Evolutionary conservation across 1,140 invertebrate species (phyloP), one percentile per base, ranked within the genome.

Genomic region (Dendroctonus ponderosae): DNA sequence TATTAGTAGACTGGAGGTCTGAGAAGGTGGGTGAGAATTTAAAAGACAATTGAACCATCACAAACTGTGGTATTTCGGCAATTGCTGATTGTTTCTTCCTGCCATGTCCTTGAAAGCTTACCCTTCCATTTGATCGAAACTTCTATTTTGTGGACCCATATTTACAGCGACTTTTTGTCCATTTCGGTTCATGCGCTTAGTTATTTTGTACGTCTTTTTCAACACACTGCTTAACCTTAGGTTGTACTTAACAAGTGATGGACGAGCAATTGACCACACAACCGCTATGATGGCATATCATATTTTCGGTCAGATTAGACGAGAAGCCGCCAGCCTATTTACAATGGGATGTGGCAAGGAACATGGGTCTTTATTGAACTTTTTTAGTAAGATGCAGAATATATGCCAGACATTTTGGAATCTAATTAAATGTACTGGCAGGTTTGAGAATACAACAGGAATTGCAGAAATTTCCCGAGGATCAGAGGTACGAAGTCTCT

Each of bases 181-280:
- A 26, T 26, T 26, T 26, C 26, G 26, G 26, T 26, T 26, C 26
- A 26, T 26, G 26, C 26, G 3, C 3, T 26, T 26, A n/a, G 5
- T 48, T 48, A 48, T 51, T 15, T 15, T 15, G 14, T 6, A 51
- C 3, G 11, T 52, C 6, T 52, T 51, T 51, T 8, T 15, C 8
- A 26, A 44, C 11, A 15, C 38, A 8, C 38, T 26, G 26, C 26
- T 26, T 26, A 26, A 26, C 11, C 3, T 41, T 48, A 83, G 82
- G 37, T 74, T 88, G 14, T 87, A 85, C 68, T 87, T 85, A 67
- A 87, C 85, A 0, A 87, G 85, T 70, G 86, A 88, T 54, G 86
- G 87, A 2, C 80, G 86, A 6, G 83, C 84, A 2, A 83, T 88
- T 9, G 85, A 87, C 71, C 77, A 83, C 44, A 80, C 84, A 3